phyloP scores from a whole-genome alignment of 1,140 invertebrate genomes.

The Nephila pilipes region DNA sequence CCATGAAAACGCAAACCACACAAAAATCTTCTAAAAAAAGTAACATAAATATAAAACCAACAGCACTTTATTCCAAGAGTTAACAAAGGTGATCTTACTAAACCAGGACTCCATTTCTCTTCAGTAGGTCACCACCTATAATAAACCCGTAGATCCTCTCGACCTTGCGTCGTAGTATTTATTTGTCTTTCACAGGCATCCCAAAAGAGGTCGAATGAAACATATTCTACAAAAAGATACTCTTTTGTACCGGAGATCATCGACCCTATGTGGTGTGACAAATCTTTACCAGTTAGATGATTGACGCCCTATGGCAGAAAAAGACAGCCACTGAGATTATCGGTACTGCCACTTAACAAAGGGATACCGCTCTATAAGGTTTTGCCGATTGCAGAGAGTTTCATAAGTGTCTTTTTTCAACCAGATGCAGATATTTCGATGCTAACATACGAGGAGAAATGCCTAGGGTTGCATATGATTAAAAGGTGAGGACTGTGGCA shows the following conservation, averaged over 20 bases:
- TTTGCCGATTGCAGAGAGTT: not conserved
- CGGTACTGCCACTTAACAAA: not conserved
- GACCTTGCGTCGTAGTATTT: constrained; percentile 40
- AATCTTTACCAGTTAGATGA: not conserved
- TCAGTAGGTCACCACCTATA: constrained; percentile 56
- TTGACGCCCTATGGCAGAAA: not conserved
- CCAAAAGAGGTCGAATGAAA: constrained; percentile 45
- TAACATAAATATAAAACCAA: not conserved
- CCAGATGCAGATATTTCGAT: not conserved
- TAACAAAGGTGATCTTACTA: constrained; percentile 16
- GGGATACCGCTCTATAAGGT: not conserved
- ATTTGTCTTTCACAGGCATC: constrained; percentile 34
- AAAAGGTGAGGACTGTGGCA: constrained; percentile 13
- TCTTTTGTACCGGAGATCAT: constrained; percentile 56
- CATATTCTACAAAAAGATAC: constrained; percentile 54
- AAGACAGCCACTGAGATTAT: not conserved
- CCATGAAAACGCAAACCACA: not conserved
- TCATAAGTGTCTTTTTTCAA: not conserved
- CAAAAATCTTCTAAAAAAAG: not conserved
- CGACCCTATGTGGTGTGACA: constrained; percentile 41
- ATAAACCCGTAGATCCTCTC: constrained; percentile 11
- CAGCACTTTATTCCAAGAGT: not conserved
- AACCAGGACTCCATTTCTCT: not conserved
- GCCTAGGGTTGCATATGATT: constrained; percentile 11
- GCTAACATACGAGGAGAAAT: not conserved